These are phyloP conservation scores for Eledone cirrhosa DNA, from an alignment of 2,888 invertebrate genomes.

Conservation along the genomic window DNA sequence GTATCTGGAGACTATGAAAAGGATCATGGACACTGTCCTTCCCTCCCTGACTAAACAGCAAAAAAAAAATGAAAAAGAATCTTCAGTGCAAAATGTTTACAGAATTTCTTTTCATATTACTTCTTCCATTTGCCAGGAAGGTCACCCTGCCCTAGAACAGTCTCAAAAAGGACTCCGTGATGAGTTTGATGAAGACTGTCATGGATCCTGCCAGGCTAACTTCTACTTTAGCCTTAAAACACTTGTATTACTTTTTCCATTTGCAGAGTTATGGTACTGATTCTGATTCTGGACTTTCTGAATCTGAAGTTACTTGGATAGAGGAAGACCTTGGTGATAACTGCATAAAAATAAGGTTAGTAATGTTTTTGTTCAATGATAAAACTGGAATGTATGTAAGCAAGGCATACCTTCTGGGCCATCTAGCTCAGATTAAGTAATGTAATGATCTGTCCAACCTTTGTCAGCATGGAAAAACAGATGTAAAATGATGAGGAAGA, in stretches of 20 bases:
- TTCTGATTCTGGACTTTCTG: constrained; percentile 1
- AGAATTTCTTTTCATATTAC: neutral
- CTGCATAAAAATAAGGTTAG: constrained; percentile 50
- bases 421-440: no score
- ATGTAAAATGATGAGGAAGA: no score
- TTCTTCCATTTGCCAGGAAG: neutral
- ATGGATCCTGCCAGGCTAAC: constrained; percentile 51
- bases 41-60: no score
- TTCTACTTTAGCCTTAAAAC: no score
- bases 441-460: no score
- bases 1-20: no score
- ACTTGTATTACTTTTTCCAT: neutral
- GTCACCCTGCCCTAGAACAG: no score
- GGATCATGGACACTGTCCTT: no score
- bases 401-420: no score
- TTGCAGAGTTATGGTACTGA: neutral
- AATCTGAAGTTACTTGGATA: constrained; percentile 44
- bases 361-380: neutral
- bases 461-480: no score
- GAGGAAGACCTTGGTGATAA: constrained; percentile 55
- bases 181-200: constrained; percentile 41
- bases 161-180: no score
- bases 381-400: neutral
- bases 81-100: neutral
- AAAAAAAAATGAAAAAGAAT: no score